These are phyloP conservation scores for Troilus luridus DNA, from an alignment of 2,888 invertebrate genomes.

Conservation along the genomic window DNA sequence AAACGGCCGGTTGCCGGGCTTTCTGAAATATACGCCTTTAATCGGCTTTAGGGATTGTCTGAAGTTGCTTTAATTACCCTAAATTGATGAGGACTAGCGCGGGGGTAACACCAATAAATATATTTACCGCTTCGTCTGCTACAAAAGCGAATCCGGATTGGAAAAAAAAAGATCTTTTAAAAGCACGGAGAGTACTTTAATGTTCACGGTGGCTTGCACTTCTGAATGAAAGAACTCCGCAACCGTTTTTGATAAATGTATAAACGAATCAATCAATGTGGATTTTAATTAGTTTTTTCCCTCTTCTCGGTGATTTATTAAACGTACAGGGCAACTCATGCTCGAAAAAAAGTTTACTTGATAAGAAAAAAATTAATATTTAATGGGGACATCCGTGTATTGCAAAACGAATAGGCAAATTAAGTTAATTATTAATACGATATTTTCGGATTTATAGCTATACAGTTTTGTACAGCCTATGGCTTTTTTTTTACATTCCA, in stretches of 20 bases:
- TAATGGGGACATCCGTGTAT: too few relatives aligned
- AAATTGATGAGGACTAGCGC: conserved; percentile 19
- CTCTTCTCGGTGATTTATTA: neutral
- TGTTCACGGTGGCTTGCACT: neutral
- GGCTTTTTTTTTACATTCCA: too few relatives aligned
- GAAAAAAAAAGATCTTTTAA: conserved; percentile 20
- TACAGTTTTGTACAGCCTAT: too few relatives aligned
- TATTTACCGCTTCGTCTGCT: neutral
- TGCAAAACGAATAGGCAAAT: too few relatives aligned
- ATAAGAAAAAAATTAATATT: neutral
- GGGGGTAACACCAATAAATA: conserved; percentile 20
- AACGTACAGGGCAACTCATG: neutral
- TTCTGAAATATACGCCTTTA: conserved; percentile 41
- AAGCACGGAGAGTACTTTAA: neutral
- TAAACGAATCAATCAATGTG: neutral
- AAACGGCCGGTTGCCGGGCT: neutral
- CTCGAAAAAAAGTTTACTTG: neutral
- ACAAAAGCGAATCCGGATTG: conserved; percentile 1
- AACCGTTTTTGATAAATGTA: neutral
- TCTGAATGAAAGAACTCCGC: neutral
- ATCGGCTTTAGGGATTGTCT: conserved; percentile 27
- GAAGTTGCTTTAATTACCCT: conserved; percentile 44
- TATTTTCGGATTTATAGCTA: too few relatives aligned
- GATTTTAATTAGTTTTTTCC: neutral
- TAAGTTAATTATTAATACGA: too few relatives aligned